Evolutionary conservation across 2,888 invertebrate genomes (phyloP).

Genomic region (Neuroscelio doddi): DNA sequence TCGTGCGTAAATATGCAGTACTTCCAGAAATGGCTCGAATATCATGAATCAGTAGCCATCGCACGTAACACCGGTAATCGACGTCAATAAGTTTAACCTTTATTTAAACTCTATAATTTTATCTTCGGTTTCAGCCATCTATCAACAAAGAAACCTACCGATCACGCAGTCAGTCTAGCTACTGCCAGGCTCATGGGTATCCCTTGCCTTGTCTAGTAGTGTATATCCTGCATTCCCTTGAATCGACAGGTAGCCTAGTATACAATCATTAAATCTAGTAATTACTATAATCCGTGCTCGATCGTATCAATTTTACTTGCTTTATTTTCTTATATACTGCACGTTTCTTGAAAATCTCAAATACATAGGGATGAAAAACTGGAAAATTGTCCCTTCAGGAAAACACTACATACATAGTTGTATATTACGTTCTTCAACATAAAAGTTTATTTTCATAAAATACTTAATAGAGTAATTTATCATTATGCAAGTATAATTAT

Average conservation of each 20-base stretch:
- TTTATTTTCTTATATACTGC: too few species aligned
- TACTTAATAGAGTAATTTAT: too few species aligned
- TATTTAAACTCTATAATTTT: constrained; percentile 48
- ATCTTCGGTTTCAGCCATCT: constrained; percentile 35
- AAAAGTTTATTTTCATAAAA: too few species aligned
- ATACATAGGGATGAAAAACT: too few species aligned
- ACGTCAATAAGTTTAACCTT: constrained; percentile 47
- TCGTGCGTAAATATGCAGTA: constrained; percentile 17
- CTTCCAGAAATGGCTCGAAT: constrained; percentile 14
- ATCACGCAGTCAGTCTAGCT: too few species aligned
- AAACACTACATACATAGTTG: too few species aligned
- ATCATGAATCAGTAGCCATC: constrained; percentile 38
- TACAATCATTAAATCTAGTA: constrained; percentile 40
- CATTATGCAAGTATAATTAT: too few species aligned
- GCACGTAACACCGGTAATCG: constrained; percentile 47
- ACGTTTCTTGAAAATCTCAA: too few species aligned
- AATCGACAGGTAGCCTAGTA: constrained; percentile 24
- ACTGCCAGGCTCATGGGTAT: constrained; percentile 2
- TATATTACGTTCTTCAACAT: too few species aligned
- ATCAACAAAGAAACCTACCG: constrained; percentile 38
- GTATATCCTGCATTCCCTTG: constrained; percentile 30
- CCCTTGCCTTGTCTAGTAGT: constrained; percentile 26
- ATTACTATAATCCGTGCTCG: constrained; percentile 38
- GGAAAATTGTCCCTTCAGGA: too few species aligned
- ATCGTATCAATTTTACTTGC: constrained; percentile 27